Conservation (phyloP, 2,888 invertebrate genomes). For the Agrilus cyanescens region DNA sequence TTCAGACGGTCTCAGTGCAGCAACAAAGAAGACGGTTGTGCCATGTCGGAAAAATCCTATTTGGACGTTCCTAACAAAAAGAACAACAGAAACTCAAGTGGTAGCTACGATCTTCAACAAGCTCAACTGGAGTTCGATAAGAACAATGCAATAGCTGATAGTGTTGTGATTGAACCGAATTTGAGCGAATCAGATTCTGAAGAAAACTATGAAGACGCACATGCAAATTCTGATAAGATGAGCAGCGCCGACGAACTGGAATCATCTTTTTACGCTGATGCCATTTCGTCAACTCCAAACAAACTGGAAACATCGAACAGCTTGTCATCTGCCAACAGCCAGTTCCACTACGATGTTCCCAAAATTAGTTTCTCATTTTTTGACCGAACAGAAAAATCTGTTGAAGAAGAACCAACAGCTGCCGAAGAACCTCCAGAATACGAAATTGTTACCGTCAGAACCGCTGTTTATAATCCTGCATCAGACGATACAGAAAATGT, state of each 20-base stretch:
- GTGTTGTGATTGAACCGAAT: slow-evolving; percentile 12
- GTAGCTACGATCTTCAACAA: slow-evolving; percentile 31
- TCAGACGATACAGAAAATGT: too few species aligned
- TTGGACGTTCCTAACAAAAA: neutral
- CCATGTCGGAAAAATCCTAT: neutral
- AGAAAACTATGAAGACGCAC: slow-evolving; percentile 22
- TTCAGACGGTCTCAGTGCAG: slow-evolving; percentile 22
- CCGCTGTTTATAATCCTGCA: neutral
- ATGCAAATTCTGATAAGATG: slow-evolving; percentile 16
- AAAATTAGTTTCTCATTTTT: slow-evolving; percentile 35
- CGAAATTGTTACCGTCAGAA: slow-evolving; percentile 16
- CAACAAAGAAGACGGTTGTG: slow-evolving; percentile 14
- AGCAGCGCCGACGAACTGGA: slow-evolving; percentile 12
- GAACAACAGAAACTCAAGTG: slow-evolving; percentile 23
- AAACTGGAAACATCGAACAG: slow-evolving; percentile 8
- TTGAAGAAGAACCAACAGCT: slow-evolving; percentile 5
- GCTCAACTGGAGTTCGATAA: slow-evolving; percentile 27
- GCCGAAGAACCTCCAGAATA: slow-evolving; percentile 17
- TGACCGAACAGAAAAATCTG: slow-evolving; percentile 14
- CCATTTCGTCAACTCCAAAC: slow-evolving; percentile 4
- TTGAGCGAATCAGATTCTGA: slow-evolving; percentile 21
- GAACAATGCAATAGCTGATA: slow-evolving; percentile 12
- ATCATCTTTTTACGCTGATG: slow-evolving; percentile 9
- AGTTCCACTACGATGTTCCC: slow-evolving; percentile 32
- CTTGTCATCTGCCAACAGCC: slow-evolving; percentile 9